A percentile compares a stretch with the other conserved stretches of the same genome.
phyloP scores from a whole-genome alignment of 1,140 invertebrate species.

The Muscidifurax raptorellus region DNA sequence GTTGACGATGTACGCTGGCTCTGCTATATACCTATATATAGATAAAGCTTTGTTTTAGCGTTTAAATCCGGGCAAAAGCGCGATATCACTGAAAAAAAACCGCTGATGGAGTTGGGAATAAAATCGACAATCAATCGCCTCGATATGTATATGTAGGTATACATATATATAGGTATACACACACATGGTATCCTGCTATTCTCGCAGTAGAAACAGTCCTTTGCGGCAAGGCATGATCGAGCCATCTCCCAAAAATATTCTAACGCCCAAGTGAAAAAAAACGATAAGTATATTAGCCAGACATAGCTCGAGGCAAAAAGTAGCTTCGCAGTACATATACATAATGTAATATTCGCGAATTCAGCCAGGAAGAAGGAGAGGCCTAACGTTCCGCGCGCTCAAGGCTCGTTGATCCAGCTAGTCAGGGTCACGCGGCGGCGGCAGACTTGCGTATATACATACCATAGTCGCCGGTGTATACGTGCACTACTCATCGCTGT shows the following conservation, averaged over 20 bases:
- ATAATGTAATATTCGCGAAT: slow-evolving; percentile 11
- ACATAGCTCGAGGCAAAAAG: background rate
- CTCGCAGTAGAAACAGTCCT: background rate
- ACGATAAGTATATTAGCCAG: background rate
- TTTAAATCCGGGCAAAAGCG: background rate
- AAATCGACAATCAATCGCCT: background rate
- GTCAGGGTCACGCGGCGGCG: slow-evolving; percentile 49
- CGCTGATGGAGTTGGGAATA: background rate
- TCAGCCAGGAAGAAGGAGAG: slow-evolving; percentile 9
- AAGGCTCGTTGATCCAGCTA: slow-evolving; percentile 36
- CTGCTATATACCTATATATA: background rate
- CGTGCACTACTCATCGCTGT: background rate
- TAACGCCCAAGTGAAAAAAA: background rate
- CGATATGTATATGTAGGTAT: too few relatives aligned
- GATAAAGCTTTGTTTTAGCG: slow-evolving; percentile 33
- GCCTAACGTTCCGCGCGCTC: background rate
- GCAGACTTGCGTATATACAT: slow-evolving; percentile 5
- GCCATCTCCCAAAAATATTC: background rate
- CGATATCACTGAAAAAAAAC: background rate
- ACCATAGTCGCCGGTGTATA: background rate
- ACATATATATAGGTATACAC: too few relatives aligned
- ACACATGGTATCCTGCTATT: background rate
- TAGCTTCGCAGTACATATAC: background rate
- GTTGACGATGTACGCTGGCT: background rate
- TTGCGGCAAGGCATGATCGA: background rate